A percentile compares a stretch with the other conserved stretches of the same genome.
Evolutionary conservation across 2,113 vertebrate species (phyloP).

Genomic region (Sturnus vulgaris): DNA sequence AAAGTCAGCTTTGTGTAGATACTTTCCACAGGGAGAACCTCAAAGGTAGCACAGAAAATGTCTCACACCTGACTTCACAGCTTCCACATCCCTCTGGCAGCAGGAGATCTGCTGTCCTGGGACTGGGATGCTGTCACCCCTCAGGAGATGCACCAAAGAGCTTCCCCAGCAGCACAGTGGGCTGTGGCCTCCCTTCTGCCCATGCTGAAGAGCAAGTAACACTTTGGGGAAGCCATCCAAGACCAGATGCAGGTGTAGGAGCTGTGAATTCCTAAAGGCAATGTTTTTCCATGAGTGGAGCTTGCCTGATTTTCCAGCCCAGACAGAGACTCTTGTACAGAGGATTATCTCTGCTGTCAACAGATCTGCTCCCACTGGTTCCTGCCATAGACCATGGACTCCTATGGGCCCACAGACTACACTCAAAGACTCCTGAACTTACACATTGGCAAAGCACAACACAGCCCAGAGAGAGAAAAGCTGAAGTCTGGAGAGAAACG

Average conservation of each 20-base stretch:
- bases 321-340: neutral
- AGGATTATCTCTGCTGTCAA: neutral
- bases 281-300: neutral
- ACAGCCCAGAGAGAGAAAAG: neutral
- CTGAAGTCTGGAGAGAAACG: neutral
- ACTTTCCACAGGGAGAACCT: neutral
- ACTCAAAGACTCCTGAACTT: neutral
- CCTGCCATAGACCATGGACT: neutral
- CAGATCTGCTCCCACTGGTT: neutral
- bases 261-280: neutral
- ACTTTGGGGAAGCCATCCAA: neutral
- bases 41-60: neutral
- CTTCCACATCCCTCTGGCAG: neutral
- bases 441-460: neutral
- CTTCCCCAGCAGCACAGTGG: neutral
- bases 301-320: neutral
- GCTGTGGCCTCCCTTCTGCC: neutral
- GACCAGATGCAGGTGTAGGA: neutral
- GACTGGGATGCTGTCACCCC: accelerated
- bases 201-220: neutral
- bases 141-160: neutral
- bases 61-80: neutral
- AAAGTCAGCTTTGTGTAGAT: neutral
- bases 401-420: neutral
- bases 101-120: neutral